Conservation (phyloP, 2,113 vertebrate species). For the Brachyhypopomus occidentalis region DNA sequence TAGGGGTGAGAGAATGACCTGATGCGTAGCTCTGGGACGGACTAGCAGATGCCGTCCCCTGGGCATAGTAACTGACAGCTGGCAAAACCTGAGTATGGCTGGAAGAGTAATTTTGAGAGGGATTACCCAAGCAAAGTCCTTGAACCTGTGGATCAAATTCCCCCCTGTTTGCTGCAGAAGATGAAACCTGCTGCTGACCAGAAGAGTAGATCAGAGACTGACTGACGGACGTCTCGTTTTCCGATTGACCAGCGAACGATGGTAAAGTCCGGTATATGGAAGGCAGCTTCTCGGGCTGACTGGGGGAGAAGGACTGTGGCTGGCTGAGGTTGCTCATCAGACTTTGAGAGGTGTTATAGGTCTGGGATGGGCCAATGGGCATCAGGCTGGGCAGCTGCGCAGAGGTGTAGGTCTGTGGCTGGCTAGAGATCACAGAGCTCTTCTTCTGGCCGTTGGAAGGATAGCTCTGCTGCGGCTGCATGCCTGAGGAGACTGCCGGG, state of each 20-base stretch:
- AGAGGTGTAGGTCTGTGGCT: conserved; percentile 87
- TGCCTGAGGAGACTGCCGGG: conserved; percentile 77
- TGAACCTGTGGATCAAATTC: conserved; percentile 85
- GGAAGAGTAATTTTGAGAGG: conserved; percentile 87
- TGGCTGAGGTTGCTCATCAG: conserved; percentile 80
- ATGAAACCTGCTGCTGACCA: conserved; percentile 79
- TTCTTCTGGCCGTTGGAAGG: conserved; percentile 87
- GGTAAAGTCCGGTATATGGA: conserved; percentile 88
- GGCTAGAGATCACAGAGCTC: conserved; percentile 89
- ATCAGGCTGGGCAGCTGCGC: conserved; percentile 87
- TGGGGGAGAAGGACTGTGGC: conserved; percentile 83
- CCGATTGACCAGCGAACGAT: conserved; percentile 85
- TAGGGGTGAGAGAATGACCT: conserved; percentile 82
- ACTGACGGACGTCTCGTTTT: conserved; percentile 81
- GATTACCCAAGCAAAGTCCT: conserved; percentile 84
- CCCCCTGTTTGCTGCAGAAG: conserved; percentile 77
- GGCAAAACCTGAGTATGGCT: conserved; percentile 90
- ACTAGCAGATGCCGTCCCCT: conserved; percentile 83
- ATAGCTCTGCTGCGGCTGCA: conserved; percentile 84
- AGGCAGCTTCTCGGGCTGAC: conserved; percentile 86
- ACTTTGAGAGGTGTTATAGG: conserved; percentile 82
- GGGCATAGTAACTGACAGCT: conserved; percentile 86
- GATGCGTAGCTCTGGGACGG: conserved; percentile 88
- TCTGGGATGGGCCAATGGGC: conserved; percentile 87
- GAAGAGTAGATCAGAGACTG: conserved; percentile 85